Evolutionary conservation across 2,888 invertebrate species (phyloP), one percentile per base, ranked within the genome.

Genomic region (Cecidostiba fungosa): DNA sequence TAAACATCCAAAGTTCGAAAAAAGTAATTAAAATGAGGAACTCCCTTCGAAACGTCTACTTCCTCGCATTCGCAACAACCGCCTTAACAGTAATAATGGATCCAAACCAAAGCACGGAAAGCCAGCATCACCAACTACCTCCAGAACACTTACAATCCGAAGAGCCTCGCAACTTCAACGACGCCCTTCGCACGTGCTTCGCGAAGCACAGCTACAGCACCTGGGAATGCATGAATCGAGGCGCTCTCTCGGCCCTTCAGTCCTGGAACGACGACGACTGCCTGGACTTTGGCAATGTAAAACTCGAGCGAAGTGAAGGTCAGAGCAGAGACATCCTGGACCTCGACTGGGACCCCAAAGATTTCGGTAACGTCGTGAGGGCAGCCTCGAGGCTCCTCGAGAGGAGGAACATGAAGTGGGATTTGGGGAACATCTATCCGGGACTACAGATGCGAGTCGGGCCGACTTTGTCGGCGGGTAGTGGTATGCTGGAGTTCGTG

Each of bases 391-490:
- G 90, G 83, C 82, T 94, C 14, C 95, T 97, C 90, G 96, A 96
- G 14, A 95, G 96, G 88, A 94, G 97, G 77, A 96, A 95, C 23
- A 92, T 97, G 82, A 96, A 95, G 89, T 97, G 97, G 97, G 96
- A 97, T 87, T 94, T 97, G 92, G 95, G 96, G 84, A 94, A 93
- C 6, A 87, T 97, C 1, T 96, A 97, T 92, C 97, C 97, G 0
- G 97, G 97, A 0, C 92, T 97, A 16, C 95, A 95, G 84, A 95
- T 97, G 95, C 95, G 95, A 87, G 95, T 97, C 76, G 96, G 97
- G 2, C 97, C 97, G 62, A 96, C 96, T 62, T 93, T 96, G 1
- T 84, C 86, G 0, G 94, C 94, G 88, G 95, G 96, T 0, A 96
- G 96, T 87, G 97, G 97, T 74, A 93, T 96, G 47, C 94, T 97